phyloP scores from a whole-genome alignment of 1,140 invertebrate genomes.

The Calliopsis andreniformis region DNA sequence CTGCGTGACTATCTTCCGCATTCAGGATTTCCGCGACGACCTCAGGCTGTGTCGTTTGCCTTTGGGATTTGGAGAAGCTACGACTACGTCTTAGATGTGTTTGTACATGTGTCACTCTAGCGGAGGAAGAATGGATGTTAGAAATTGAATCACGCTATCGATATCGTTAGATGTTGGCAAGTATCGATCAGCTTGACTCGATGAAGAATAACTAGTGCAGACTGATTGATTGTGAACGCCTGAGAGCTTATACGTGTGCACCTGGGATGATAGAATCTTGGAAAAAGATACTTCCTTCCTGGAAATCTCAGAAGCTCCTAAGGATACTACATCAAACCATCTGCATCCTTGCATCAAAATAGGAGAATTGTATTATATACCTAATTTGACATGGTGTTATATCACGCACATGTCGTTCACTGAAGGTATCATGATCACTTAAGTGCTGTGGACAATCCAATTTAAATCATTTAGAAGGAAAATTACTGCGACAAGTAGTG shows the following conservation, averaged over 20 bases:
- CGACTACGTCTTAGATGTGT: neutral
- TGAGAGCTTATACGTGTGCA: too few species aligned
- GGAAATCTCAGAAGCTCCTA: too few species aligned
- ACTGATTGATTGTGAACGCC: too few species aligned
- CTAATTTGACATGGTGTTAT: too few species aligned
- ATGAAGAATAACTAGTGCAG: too few species aligned
- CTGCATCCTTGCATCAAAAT: too few species aligned
- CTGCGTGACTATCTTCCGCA: conserved; percentile 18
- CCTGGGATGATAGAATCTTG: too few species aligned
- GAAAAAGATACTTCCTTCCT: too few species aligned
- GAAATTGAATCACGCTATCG: neutral
- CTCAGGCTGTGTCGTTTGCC: conserved; percentile 36
- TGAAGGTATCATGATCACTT: conserved; percentile 35
- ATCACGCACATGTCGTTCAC: conserved; percentile 17
- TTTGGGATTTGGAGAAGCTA: conserved; percentile 29
- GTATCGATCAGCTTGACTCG: neutral
- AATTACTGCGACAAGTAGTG: conserved; percentile 53
- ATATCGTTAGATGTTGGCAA: neutral
- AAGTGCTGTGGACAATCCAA: conserved; percentile 50
- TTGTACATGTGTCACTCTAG: too few species aligned
- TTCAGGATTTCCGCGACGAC: conserved; percentile 18
- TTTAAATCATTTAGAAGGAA: conserved; percentile 58
- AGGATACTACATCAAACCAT: too few species aligned
- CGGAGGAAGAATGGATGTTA: too few species aligned
- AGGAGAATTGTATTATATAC: too few species aligned